Base-by-base conservation (phyloP, 2,888 invertebrate genomes). In the Clepsis dumicolana region DNA sequence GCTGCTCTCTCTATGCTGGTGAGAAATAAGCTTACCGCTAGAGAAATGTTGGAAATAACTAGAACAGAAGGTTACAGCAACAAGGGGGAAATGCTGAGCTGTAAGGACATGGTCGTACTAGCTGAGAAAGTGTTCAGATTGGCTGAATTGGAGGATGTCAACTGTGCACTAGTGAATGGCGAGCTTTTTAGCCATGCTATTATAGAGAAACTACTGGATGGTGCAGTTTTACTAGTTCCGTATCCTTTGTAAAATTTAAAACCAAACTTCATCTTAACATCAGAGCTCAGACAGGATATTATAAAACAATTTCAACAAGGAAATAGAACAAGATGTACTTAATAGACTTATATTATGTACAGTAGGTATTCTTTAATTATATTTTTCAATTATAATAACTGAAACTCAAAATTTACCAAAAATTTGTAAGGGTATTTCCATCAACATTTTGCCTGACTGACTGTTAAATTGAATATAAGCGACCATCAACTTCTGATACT, bases 1-100 rank as follows among this genome's bases (percentile, higher is more conserved):
- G 97, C 97, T n/a, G 98, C 98, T 1, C 86, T 98, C 32, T 96
- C 96, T 44, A 98, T 98, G 97, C 94, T 96, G 57, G 90, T 96
- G 0, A 94, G 95, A 71, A 94, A 94, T 57, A 89, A 90, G 65
- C 92, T 94, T 4, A 85, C 94, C n/a, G 90, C 94, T 8, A 93
- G 88, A 27, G 90, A 96, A 67, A 93, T 95, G 16, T 89, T 97
- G 1, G 89, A 94, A 70, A 92, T 94, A 74, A 96, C 97, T 0
- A 94, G 94, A 83, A 81, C 89, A 24, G 88, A 94, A 74, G 95
- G 95, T 1, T 97, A 94, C 78, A 97, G 97, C 2, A 95, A 95
- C 75, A 96, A 97, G 77, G 98, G 99, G 8, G 99, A 99, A 94
- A 97, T 98, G 94, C 97, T 98, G 80, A 96, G 97, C 87, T 96